A percentile compares a stretch with the other conserved stretches of the same genome.
Conservation (phyloP, 1,140 invertebrate genomes). For the Drosophila quadrilineata region DNA sequence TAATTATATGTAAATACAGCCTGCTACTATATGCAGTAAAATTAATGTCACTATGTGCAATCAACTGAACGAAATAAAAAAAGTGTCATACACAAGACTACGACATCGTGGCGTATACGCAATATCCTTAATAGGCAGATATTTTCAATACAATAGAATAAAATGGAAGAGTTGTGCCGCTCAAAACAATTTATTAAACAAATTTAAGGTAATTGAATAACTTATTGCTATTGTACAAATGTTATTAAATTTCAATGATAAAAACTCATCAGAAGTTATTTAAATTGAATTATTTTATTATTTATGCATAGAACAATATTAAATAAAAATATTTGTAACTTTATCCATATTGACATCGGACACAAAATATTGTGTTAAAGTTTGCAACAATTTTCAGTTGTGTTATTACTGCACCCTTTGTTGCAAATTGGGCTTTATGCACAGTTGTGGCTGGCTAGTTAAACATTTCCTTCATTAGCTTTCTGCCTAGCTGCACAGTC, state of each 20-base stretch:
- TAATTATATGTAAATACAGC: conserved; percentile 34
- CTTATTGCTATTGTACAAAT: too few species aligned
- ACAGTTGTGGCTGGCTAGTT: conserved; percentile 51
- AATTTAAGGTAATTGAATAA: too few species aligned
- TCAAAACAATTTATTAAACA: not conserved
- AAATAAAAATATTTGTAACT: too few species aligned
- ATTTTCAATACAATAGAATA: conserved; percentile 51
- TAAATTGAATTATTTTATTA: too few species aligned
- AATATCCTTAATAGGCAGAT: conserved; percentile 24
- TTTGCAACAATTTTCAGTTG: conserved; percentile 3
- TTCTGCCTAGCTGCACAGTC: conserved; percentile 17
- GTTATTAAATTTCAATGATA: too few species aligned
- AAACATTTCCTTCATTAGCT: conserved; percentile 54
- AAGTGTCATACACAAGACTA: conserved; percentile 7
- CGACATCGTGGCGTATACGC: conserved; percentile 30
- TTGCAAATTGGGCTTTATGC: conserved; percentile 20
- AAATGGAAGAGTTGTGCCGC: conserved; percentile 1
- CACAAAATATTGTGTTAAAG: not conserved
- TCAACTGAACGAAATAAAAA: conserved; percentile 1
- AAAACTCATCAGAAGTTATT: too few species aligned
- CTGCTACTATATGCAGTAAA: conserved; percentile 34
- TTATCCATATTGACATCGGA: too few species aligned
- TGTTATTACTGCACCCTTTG: conserved; percentile 7
- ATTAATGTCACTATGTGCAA: conserved; percentile 44
- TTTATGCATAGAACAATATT: too few species aligned